Evolutionary conservation across 2,113 vertebrate species (phyloP), one percentile per base, ranked within the genome.

Genomic region (Solea solea): DNA sequence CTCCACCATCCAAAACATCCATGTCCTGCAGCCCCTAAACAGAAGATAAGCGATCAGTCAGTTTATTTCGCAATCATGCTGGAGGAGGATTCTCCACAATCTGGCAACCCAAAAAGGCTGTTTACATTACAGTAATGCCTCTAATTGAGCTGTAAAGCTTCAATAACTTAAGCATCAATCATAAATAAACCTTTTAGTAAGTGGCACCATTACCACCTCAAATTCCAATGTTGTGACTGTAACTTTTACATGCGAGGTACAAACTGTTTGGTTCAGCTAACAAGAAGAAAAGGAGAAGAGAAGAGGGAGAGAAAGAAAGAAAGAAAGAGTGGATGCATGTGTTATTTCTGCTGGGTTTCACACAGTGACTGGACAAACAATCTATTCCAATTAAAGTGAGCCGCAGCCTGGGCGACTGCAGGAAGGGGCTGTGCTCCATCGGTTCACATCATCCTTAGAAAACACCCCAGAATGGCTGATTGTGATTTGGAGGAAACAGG

Each of bases 331-430:
- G 64, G 69, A 21, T 80, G 72, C 57, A 78, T 71, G 74, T 77
- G 74, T 88, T 85, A 73, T 73, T 90, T 90, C 85, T 89, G 82
- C 85, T 2, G 68, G 67, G 74, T 55, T 85, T 92, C 88, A 82
- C 88, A 78, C 82, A 84, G 71, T 81, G 77, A 87, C 65, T 67
- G 61, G 84, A 89, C 87, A 82, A 91, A 91, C 87, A 86, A 89
- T 91, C 91, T 86, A 90, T 91, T 92, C 86, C 84, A 92, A 92
- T 92, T 91, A 92, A 89, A 86, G 78, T 28, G 16, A 69, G 73
- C 80, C 66, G 81, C 70, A 78, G 77, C 67, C 74, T 70, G 44
- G 78, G 78, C 76, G 74, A 83, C 82, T 74, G 78, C 78, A 78
- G 73, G 71, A 67, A 70, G 70, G 75, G 72, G 71, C 69, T 44